These are phyloP conservation scores for Spicauda simplicius DNA, from an alignment of 2,888 invertebrate genomes.

Conservation along the genomic window DNA sequence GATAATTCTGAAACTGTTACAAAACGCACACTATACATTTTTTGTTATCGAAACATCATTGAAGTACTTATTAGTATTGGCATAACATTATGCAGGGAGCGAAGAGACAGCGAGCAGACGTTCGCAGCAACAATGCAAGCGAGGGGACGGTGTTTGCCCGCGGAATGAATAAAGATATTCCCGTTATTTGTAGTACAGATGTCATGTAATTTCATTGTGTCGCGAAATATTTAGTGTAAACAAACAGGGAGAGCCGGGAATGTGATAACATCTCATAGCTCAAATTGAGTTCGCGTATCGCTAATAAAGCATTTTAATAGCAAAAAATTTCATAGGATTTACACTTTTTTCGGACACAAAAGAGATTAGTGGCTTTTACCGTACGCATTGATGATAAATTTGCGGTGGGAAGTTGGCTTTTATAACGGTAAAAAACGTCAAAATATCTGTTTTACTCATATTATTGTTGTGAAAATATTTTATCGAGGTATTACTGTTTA, in stretches of 20 bases:
- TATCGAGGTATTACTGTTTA: too few relatives aligned
- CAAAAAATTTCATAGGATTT: conserved; percentile 71
- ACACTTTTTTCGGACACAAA: conserved; percentile 66
- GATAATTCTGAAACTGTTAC: neutral
- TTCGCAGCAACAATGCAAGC: conserved; percentile 67
- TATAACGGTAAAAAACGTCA: conserved; percentile 16
- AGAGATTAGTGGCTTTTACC: conserved; percentile 69
- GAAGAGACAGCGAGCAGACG: conserved; percentile 76
- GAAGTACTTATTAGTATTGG: conserved; percentile 36
- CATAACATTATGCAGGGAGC: conserved; percentile 37
- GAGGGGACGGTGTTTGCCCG: conserved; percentile 77
- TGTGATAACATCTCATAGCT: conserved; percentile 78
- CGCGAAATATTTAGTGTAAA: conserved; percentile 83
- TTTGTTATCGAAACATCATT: conserved; percentile 29
- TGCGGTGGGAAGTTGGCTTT: conserved; percentile 4
- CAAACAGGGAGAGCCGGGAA: conserved; percentile 71
- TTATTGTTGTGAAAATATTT: too few relatives aligned
- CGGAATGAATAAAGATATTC: conserved; percentile 84
- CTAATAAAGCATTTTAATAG: conserved; percentile 74
- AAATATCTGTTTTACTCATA: neutral
- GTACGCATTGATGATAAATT: conserved; percentile 40
- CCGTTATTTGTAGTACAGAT: conserved; percentile 84
- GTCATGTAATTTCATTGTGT: conserved; percentile 85
- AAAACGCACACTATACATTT: neutral
- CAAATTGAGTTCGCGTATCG: conserved; percentile 63